Base-by-base conservation (phyloP, 1,140 invertebrate species). In the Sogatella furcifera region DNA sequence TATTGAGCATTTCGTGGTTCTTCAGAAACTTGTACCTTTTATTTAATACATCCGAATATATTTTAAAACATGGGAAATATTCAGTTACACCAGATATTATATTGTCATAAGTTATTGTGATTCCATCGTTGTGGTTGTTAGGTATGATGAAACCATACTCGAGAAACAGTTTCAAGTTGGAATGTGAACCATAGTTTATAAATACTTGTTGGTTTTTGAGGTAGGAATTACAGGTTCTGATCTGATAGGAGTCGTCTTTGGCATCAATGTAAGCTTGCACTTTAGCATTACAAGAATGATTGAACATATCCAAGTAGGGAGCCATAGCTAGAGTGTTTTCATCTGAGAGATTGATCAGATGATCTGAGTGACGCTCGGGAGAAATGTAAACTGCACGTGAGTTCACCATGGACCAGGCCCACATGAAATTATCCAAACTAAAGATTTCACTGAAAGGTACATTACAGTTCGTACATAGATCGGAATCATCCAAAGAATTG, bases 261-360 rank as follows among this genome's bases (percentile, higher is more conserved):
- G 57, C 49, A 57, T 61, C 57, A 15, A 68, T 57, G 17, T 59
- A 61, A 1, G 62, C 65, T 56, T 65, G 55, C 49, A 70, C 67
- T 57, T 64, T 61, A 14, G 67, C 64, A 31, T 65, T 38, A 52
- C 69, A 62, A 4, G 73, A 75, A 69, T 84, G 83, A 70, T 84
- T 84, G 11, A 84, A 70, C 63, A 84, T 70, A 70, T 85, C 84
- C 0, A 85, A 71, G 62, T 77, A 81, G 17, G 83, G 84, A n/a
- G 78, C 80, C 19, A 85, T 66, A 5, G 82, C 82, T 56, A 77
- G 67, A 65, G 55, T 64, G 52, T 79, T 74, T 38, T 71, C 64
- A 62, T 72, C 66, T 11, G 61, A 53, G 9, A 65, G 54, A 15
- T 52, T 59, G 49, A 69, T 55, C 17, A 44, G 49, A 60, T 63